A percentile compares a stretch with the other conserved stretches of the same genome.
Evolutionary conservation across 2,113 vertebrate species (phyloP).

Genomic region (Zosterops lateralis): DNA sequence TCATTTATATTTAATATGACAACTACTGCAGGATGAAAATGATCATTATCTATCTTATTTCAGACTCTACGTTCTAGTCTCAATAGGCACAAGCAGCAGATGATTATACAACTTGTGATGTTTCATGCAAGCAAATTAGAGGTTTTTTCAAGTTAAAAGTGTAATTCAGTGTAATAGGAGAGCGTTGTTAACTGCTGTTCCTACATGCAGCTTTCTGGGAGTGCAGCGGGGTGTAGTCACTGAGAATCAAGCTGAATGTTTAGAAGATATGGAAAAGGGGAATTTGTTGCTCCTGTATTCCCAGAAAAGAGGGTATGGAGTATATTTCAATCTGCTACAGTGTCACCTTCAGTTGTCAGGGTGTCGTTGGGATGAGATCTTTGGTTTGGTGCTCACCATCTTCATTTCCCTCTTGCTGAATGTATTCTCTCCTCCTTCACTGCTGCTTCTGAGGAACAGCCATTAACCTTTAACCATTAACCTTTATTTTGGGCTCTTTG

Average conservation of each 20-base stretch:
- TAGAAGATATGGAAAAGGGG: neutral
- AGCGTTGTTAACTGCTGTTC: constrained; percentile 46
- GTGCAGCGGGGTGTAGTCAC: neutral
- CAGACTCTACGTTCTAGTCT: constrained; percentile 44
- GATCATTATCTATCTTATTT: constrained; percentile 56
- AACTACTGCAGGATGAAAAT: constrained; percentile 52
- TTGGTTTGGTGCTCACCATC: neutral
- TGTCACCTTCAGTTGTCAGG: neutral
- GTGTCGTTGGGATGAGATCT: neutral
- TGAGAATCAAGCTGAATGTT: neutral
- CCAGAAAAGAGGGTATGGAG: neutral
- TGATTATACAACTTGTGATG: constrained; percentile 58
- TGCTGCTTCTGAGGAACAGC: neutral
- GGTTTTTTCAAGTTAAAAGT: constrained; percentile 62
- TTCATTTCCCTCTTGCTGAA: neutral
- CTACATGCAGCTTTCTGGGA: neutral
- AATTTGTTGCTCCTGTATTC: neutral
- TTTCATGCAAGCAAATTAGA: constrained; percentile 54
- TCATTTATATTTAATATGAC: constrained; percentile 57
- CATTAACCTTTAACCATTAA: neutral
- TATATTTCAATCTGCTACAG: neutral
- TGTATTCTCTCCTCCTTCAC: neutral
- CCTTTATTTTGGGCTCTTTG: neutral
- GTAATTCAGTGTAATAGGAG: constrained; percentile 61
- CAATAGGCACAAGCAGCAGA: constrained; percentile 52